These are phyloP conservation scores for Pecten maximus DNA, from an alignment of 2,888 invertebrate genomes.

Conservation along the genomic window DNA sequence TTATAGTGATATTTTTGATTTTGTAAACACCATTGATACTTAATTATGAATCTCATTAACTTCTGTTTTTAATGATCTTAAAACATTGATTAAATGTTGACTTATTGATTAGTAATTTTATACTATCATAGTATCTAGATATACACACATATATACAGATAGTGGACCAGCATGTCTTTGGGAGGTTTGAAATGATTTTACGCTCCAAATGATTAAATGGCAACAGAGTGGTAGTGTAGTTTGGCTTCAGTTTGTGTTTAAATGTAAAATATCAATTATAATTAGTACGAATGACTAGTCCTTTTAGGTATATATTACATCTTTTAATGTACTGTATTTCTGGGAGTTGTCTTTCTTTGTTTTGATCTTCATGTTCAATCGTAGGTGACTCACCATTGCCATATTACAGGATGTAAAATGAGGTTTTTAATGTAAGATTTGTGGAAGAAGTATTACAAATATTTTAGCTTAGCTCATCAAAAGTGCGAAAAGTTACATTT, in stretches of 20 bases:
- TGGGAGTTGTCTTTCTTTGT: slow-evolving; percentile 10
- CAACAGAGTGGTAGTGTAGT: background rate
- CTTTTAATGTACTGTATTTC: background rate
- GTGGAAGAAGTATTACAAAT: too few relatives aligned
- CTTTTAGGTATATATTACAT: too few relatives aligned
- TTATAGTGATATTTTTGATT: background rate
- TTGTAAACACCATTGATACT: background rate
- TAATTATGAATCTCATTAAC: background rate
- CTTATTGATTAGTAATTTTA: background rate
- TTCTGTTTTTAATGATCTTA: background rate
- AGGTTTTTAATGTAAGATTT: too few relatives aligned
- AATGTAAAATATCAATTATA: too few relatives aligned
- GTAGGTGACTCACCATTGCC: background rate
- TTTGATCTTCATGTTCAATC: background rate
- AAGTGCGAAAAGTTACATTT: too few relatives aligned
- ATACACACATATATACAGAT: background rate
- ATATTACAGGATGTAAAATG: too few relatives aligned
- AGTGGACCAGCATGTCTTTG: background rate
- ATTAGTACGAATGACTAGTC: too few relatives aligned
- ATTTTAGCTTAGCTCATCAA: too few relatives aligned
- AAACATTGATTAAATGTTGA: background rate
- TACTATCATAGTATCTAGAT: background rate
- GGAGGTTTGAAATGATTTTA: background rate
- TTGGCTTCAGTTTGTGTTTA: background rate
- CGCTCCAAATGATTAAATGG: background rate